phyloP scores from a whole-genome alignment of 2,113 vertebrate genomes.

The Plecturocebus donacophilus region DNA sequence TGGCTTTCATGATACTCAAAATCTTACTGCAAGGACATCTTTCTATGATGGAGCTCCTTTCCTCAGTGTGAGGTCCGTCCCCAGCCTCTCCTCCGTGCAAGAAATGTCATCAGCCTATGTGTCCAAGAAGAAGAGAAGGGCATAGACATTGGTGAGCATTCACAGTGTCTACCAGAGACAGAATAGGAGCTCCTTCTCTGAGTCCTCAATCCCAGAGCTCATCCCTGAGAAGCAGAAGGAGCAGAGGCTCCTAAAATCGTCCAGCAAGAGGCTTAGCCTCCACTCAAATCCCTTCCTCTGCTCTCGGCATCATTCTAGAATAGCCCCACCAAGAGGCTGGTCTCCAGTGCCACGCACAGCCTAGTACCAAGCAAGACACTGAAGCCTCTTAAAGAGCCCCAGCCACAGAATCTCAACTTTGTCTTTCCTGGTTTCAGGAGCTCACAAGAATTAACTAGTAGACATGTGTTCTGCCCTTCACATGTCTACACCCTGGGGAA shows the following conservation, averaged over 20 bases:
- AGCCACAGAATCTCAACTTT: neutral
- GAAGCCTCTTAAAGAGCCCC: neutral
- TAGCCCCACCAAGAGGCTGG: neutral
- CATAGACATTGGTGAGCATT: neutral
- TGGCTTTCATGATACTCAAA: neutral
- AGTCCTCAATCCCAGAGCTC: neutral
- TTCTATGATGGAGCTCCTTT: neutral
- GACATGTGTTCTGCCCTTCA: neutral
- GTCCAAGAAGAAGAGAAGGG: neutral
- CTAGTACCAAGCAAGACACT: neutral
- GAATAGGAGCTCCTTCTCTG: neutral
- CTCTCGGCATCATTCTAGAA: neutral
- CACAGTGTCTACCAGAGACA: neutral
- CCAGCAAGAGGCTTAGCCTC: neutral
- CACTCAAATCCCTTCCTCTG: neutral
- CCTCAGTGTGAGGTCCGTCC: neutral
- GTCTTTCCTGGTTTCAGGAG: neutral
- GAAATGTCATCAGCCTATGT: neutral
- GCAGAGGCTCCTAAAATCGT: neutral
- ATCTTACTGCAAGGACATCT: neutral
- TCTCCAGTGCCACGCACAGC: neutral
- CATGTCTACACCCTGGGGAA: neutral
- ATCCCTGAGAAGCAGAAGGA: neutral
- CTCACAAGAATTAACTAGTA: neutral
- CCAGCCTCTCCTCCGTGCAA: rapidly evolving